Conservation (phyloP, 2,113 vertebrate genomes). For the Cichladusa arquata region DNA sequence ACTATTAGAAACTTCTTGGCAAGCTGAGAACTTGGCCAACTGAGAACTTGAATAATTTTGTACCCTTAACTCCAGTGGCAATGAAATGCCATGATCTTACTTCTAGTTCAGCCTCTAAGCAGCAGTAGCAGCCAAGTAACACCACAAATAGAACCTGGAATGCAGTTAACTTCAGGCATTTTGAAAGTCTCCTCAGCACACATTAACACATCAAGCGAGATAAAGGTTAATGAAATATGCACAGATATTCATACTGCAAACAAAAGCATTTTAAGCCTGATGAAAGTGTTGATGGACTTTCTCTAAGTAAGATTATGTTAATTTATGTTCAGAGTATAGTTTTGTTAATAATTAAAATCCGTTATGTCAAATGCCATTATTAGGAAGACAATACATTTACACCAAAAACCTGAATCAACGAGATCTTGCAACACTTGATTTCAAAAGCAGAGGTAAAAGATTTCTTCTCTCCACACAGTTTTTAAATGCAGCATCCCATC, state of each 20-base stretch:
- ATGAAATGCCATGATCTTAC: neutral
- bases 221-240: neutral
- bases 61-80: neutral
- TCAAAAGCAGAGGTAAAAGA: neutral
- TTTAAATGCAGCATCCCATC: neutral
- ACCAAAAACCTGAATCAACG: neutral
- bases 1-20: neutral
- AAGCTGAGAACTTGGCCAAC: neutral
- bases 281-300: neutral
- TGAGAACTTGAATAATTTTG: neutral
- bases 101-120: neutral
- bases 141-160: neutral
- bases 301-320: neutral
- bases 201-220: neutral
- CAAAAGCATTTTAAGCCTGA: neutral
- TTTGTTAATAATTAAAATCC: neutral
- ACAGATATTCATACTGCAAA: neutral
- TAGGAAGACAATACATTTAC: neutral
- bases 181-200: neutral
- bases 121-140: neutral
- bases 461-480: neutral
- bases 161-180: neutral
- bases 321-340: neutral
- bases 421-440: neutral
- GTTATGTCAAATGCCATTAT: neutral